These are phyloP conservation scores for Cottoperca gobio DNA, from an alignment of 2,797 vertebrate genomes.

Conservation along the genomic window DNA sequence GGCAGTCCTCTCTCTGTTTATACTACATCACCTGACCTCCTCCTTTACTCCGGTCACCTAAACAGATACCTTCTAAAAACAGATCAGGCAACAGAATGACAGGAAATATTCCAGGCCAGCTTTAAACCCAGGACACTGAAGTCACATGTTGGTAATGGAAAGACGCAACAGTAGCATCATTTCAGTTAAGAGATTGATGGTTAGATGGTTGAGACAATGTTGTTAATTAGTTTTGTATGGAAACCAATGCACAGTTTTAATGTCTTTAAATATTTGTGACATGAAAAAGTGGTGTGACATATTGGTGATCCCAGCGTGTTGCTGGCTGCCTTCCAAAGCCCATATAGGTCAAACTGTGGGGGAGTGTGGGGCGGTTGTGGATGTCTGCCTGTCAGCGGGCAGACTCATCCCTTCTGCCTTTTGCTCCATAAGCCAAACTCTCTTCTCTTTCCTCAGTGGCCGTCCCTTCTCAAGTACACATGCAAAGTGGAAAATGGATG, in stretches of 20 bases:
- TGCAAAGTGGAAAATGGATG: slow-evolving; percentile 45
- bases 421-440: slow-evolving; percentile 52
- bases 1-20: too few relatives aligned
- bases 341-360: neutral
- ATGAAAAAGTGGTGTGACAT: slow-evolving; percentile 10
- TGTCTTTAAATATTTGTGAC: neutral
- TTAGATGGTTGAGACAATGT: neutral
- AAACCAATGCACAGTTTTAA: slow-evolving; percentile 1
- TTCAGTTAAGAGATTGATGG: neutral
- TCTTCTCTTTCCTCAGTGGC: slow-evolving; percentile 14
- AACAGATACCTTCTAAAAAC: neutral
- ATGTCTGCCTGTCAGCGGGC: slow-evolving; percentile 52
- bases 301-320: neutral
- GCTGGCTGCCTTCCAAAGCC: slow-evolving; percentile 9
- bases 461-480: slow-evolving; percentile 29
- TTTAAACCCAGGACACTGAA: neutral
- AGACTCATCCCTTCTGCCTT: slow-evolving; percentile 68
- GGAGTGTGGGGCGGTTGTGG: slow-evolving; percentile 18
- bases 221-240: neutral
- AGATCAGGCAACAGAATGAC: neutral
- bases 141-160: neutral
- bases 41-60: too few relatives aligned
- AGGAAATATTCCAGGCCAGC: neutral
- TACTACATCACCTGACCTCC: too few relatives aligned
- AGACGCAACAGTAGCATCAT: neutral